Conservation (phyloP, 2,888 invertebrate species). For the Cephus pulcher region DNA sequence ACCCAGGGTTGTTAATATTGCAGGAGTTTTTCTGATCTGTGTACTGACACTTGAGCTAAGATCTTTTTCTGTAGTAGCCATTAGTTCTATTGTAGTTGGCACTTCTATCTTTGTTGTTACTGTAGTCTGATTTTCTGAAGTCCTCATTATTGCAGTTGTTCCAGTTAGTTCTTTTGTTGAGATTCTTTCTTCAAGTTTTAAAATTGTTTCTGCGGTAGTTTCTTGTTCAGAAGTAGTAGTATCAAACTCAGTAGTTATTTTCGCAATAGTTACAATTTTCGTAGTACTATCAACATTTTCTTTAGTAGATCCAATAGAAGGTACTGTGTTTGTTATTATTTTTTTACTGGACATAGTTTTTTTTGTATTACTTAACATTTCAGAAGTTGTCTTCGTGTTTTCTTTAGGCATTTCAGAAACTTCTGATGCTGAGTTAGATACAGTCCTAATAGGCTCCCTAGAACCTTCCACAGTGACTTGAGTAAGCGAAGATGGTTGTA, state of each 20-base stretch:
- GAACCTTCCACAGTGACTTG: background rate
- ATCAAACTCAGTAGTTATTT: background rate
- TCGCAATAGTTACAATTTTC: background rate
- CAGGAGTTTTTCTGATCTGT: too few relatives aligned
- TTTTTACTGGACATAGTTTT: conserved; percentile 31
- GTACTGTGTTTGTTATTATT: conserved; percentile 33
- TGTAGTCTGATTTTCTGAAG: too few relatives aligned
- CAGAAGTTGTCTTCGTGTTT: conserved; percentile 29
- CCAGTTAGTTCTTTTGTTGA: too few relatives aligned
- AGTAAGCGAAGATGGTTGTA: too few relatives aligned
- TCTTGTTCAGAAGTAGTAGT: background rate
- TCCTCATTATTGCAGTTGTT: too few relatives aligned
- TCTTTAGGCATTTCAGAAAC: conserved; percentile 11
- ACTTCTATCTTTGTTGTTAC: too few relatives aligned
- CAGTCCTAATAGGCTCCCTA: background rate
- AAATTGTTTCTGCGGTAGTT: conserved; percentile 1
- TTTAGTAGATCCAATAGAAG: background rate
- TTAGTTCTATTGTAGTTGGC: too few relatives aligned
- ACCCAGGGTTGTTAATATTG: too few relatives aligned
- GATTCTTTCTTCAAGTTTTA: background rate
- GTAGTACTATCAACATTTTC: background rate
- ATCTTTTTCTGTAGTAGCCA: too few relatives aligned
- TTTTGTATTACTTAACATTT: conserved; percentile 24
- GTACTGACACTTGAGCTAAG: too few relatives aligned
- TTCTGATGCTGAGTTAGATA: background rate